These are phyloP conservation scores for Drosophila mauritiana DNA, from an alignment of 1,140 invertebrate species.

Conservation along the genomic window DNA sequence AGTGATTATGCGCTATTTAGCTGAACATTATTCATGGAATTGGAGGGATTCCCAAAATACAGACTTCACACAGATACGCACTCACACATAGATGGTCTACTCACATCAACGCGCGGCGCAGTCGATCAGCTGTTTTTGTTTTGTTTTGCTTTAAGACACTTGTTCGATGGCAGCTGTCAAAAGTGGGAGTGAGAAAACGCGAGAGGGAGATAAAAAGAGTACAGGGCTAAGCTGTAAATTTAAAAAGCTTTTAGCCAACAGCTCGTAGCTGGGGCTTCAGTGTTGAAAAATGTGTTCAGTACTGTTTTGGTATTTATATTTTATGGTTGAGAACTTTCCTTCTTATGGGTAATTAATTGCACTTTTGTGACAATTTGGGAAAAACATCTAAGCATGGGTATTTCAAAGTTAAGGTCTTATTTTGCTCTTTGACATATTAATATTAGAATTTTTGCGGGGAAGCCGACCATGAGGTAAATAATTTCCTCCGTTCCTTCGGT, in stretches of 20 bases:
- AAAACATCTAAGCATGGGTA: too few relatives aligned
- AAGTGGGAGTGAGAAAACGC: neutral
- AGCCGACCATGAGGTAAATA: neutral
- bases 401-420: too few relatives aligned
- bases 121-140: conserved; percentile 74
- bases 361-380: neutral
- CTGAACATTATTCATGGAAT: neutral
- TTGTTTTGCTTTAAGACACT: conserved; percentile 72
- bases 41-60: conserved; percentile 6
- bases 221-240: conserved; percentile 8
- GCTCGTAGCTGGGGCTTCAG: conserved; percentile 9
- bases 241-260: conserved; percentile 3
- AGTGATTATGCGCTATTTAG: conserved; percentile 28
- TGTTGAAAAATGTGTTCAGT: neutral
- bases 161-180: conserved; percentile 59
- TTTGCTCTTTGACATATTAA: too few relatives aligned
- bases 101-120: neutral
- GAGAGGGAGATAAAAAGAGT: neutral
- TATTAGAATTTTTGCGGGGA: neutral
- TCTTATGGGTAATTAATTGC: neutral
- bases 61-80: conserved; percentile 2
- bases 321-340: neutral
- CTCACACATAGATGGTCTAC: conserved; percentile 5
- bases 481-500: neutral
- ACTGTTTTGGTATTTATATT: neutral